A percentile compares a stretch with the other conserved stretches of the same genome.
Evolutionary conservation across 2,797 vertebrate genomes (phyloP).

Genomic region (Catamblyrhynchus diadema): DNA sequence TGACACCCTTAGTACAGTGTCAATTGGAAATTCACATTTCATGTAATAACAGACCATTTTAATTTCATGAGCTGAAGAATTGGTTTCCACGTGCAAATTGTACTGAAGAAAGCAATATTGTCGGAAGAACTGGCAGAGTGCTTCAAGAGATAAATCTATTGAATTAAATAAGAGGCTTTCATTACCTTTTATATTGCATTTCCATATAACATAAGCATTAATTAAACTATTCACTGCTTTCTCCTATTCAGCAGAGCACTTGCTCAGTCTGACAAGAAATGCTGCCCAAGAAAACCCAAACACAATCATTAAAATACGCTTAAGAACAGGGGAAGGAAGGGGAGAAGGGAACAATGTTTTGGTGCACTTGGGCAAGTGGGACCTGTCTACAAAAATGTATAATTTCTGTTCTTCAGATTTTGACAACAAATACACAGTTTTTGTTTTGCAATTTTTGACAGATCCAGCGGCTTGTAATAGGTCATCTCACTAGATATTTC

Average conservation of each 20-base stretch:
- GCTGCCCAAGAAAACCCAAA: not conserved
- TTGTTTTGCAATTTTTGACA: not conserved
- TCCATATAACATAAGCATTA: slow-evolving; percentile 35
- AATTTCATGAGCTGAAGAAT: slow-evolving; percentile 70
- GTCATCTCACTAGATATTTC: not conserved
- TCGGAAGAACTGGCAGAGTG: slow-evolving; percentile 33
- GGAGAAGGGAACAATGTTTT: not conserved
- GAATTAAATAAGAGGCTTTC: slow-evolving; percentile 52
- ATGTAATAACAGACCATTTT: slow-evolving; percentile 67
- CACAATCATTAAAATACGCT: slow-evolving; percentile 12
- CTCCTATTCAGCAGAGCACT: slow-evolving; percentile 1
- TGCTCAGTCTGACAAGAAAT: slow-evolving; percentile 45
- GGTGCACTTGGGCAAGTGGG: not conserved
- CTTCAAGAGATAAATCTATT: slow-evolving; percentile 58
- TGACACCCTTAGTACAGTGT: slow-evolving; percentile 47
- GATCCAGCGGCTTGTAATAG: not conserved
- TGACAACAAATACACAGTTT: not conserved
- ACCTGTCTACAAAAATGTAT: not conserved
- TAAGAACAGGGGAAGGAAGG: not conserved
- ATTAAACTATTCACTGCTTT: slow-evolving; percentile 58
- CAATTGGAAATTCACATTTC: slow-evolving; percentile 68
- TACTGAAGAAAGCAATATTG: slow-evolving; percentile 55
- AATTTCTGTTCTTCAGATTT: not conserved
- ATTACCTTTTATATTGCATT: slow-evolving; percentile 59
- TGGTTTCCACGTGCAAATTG: slow-evolving; percentile 47